Evolutionary conservation across 2,113 vertebrate genomes (phyloP).

Genomic region (Pithys albifrons): DNA sequence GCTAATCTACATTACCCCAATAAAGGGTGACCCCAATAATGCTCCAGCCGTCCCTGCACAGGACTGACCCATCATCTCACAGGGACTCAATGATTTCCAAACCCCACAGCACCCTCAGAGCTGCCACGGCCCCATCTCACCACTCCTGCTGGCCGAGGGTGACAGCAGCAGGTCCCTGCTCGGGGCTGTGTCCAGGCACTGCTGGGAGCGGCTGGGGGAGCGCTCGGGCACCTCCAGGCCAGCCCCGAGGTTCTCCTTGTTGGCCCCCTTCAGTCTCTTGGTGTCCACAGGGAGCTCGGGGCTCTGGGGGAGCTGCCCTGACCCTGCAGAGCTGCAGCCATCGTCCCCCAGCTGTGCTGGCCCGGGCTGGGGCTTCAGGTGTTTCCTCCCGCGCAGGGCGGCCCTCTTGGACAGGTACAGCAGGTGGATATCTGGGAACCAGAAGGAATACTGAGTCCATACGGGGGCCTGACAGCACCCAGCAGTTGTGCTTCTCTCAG

Average conservation of each 20-base stretch:
- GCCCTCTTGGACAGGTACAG: background rate
- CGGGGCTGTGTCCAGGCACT: background rate
- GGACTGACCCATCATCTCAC: no score
- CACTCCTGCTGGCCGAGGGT: background rate
- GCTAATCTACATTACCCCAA: no score
- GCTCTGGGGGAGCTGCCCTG: background rate
- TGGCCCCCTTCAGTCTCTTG: background rate
- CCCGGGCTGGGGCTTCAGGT: background rate
- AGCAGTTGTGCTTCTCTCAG: background rate
- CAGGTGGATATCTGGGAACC: background rate
- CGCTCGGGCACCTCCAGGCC: no score
- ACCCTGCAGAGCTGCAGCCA: background rate
- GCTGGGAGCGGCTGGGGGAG: background rate
- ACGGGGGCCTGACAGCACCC: background rate
- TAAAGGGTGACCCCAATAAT: no score
- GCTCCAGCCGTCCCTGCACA: background rate
- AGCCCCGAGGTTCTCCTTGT: background rate
- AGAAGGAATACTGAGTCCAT: no score
- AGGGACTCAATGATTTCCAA: background rate
- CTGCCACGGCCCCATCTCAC: background rate
- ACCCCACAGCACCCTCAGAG: accelerated
- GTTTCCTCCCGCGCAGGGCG: background rate
- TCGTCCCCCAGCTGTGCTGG: background rate
- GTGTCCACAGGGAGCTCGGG: background rate
- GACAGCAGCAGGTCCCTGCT: background rate